phyloP scores from a whole-genome alignment of 2,888 invertebrate species.

The Cybosia mesomella region DNA sequence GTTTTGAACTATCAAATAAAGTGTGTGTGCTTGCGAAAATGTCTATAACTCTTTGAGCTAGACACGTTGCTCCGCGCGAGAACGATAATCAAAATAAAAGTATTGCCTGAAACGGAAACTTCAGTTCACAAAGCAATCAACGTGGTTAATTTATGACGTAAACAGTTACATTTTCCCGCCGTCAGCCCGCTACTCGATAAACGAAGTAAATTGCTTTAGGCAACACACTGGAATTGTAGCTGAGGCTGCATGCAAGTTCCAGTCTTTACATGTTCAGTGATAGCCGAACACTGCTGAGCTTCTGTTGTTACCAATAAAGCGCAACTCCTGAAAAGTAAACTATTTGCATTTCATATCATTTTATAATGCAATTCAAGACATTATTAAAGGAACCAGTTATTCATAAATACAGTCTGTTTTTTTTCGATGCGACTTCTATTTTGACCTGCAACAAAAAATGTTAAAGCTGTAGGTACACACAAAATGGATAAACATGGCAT shows the following conservation, averaged over 20 bases:
- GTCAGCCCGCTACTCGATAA: constrained; percentile 49
- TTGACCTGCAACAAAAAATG: not conserved
- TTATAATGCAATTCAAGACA: not conserved
- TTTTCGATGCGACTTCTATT: not conserved
- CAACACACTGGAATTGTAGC: constrained; percentile 36
- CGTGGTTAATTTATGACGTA: constrained; percentile 62
- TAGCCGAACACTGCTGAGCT: constrained; percentile 44
- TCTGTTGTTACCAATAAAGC: constrained; percentile 30
- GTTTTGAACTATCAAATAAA: not conserved
- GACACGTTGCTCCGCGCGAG: not conserved
- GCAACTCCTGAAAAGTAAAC: not conserved
- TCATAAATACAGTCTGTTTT: not conserved
- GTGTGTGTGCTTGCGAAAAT: not conserved
- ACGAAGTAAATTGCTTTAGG: constrained; percentile 57
- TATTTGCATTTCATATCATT: not conserved
- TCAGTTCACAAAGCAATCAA: constrained; percentile 56
- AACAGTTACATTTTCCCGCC: constrained; percentile 55
- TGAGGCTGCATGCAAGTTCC: constrained; percentile 30
- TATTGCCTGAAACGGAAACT: constrained; percentile 48
- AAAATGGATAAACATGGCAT: not conserved
- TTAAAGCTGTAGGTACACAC: no score
- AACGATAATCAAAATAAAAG: constrained; percentile 25
- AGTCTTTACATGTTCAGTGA: constrained; percentile 34
- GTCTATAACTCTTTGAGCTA: not conserved
- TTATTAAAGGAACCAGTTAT: not conserved